Evolutionary conservation across 1,140 invertebrate genomes (phyloP).

Genomic region (Micrasema longulum): DNA sequence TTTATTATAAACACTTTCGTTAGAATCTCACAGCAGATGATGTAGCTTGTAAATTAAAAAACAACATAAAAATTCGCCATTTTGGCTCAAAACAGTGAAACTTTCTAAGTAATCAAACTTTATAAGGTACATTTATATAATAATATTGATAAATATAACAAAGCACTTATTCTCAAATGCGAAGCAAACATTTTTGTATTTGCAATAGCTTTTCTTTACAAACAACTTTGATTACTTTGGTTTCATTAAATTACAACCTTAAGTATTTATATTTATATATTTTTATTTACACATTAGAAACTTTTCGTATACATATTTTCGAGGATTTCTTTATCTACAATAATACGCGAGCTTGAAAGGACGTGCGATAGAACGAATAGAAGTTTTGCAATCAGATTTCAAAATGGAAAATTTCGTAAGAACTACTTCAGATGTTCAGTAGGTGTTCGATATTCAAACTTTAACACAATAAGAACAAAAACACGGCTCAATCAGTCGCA

Average conservation of each 20-base stretch:
- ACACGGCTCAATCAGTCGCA: no score
- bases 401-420: no score
- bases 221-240: conserved; percentile 53
- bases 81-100: conserved; percentile 37
- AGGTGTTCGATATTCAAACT: no score
- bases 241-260: conserved; percentile 54
- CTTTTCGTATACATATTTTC: conserved; percentile 53
- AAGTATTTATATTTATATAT: conserved; percentile 46
- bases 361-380: not conserved
- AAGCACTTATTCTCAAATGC: conserved; percentile 46
- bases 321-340: conserved; percentile 55
- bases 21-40: conserved; percentile 39
- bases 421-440: no score
- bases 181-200: conserved; percentile 53
- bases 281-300: conserved; percentile 47
- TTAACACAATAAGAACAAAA: no score
- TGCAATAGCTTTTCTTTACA: conserved; percentile 52
- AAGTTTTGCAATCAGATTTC: not conserved
- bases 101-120: conserved; percentile 37
- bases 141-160: conserved; percentile 40
- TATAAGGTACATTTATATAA: conserved; percentile 46
- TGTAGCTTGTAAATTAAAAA: conserved; percentile 36
- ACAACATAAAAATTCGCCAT: conserved; percentile 26
- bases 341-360: conserved; percentile 11
- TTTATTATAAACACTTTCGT: conserved; percentile 38